phyloP scores from a whole-genome alignment of 2,888 invertebrate species.

The Drosophila infuscata region DNA sequence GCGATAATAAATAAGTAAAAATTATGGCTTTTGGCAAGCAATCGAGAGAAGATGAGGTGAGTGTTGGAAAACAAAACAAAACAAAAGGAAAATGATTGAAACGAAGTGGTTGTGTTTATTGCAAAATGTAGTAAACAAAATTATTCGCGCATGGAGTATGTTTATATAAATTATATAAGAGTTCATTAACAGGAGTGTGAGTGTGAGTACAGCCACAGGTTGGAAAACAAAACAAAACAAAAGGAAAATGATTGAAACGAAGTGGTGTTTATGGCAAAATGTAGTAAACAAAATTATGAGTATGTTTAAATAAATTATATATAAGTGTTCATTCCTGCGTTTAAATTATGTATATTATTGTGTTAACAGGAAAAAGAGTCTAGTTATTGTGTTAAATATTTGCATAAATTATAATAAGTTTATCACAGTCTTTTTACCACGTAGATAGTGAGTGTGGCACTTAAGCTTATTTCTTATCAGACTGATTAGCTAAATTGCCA shows the following conservation, averaged over 20 bases:
- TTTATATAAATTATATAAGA: no score
- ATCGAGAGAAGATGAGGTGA: constrained; percentile 3
- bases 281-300: background rate
- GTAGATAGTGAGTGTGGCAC: constrained; percentile 3
- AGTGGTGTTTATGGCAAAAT: constrained; percentile 4
- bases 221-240: constrained; percentile 10
- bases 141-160: no score
- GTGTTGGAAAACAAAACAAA: no score
- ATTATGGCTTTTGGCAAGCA: constrained; percentile 22
- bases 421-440: constrained; percentile 19
- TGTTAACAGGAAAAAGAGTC: background rate
- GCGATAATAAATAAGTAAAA: constrained; percentile 25
- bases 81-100: no score
- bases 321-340: background rate
- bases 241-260: constrained; percentile 2
- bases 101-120: no score
- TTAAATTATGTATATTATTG: background rate
- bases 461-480: constrained; percentile 35
- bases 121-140: no score
- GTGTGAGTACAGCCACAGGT: constrained; percentile 42
- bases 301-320: constrained; percentile 1
- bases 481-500: constrained; percentile 18
- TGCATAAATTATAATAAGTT: constrained; percentile 12
- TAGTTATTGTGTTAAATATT: constrained; percentile 10
- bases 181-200: constrained; percentile 9